Conservation (phyloP, 2,113 vertebrate genomes). For the Nerophis lumbriciformis region DNA sequence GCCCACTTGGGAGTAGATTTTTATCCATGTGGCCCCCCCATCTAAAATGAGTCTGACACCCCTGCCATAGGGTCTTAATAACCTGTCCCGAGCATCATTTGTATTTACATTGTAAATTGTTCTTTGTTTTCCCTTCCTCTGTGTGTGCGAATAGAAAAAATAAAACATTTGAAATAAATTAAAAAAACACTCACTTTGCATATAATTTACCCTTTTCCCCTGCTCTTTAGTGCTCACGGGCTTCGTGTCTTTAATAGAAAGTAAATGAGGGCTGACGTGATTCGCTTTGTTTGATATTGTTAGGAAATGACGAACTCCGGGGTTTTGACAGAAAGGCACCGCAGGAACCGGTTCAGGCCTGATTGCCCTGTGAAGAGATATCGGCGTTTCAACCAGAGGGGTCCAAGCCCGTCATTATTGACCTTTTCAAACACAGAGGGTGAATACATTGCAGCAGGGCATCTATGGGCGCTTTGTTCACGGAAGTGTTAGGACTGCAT, state of each 20-base stretch:
- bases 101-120: too few relatives aligned
- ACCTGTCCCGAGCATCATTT: too few relatives aligned
- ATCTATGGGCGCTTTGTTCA: conserved; percentile 48
- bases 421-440: conserved; percentile 68
- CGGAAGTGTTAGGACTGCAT: conserved; percentile 34
- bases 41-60: too few relatives aligned
- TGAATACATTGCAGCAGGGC: conserved; percentile 56
- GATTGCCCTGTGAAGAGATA: conserved; percentile 52
- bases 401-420: conserved; percentile 61
- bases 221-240: conserved; percentile 6
- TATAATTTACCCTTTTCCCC: conserved; percentile 31
- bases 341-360: conserved; percentile 44
- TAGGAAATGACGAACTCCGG: conserved; percentile 29
- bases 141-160: too few relatives aligned
- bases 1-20: too few relatives aligned
- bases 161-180: too few relatives aligned
- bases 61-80: too few relatives aligned
- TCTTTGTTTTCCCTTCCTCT: too few relatives aligned
- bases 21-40: too few relatives aligned
- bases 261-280: conserved; percentile 24
- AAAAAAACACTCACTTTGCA: conserved; percentile 25
- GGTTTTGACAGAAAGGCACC: conserved; percentile 47
- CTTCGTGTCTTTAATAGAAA: conserved; percentile 22
- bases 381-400: conserved; percentile 61
- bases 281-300: conserved; percentile 48